A percentile compares a stretch with the other conserved stretches of the same genome.
Evolutionary conservation across 2,113 vertebrate species (phyloP).

Genomic region (Melospiza georgiana): DNA sequence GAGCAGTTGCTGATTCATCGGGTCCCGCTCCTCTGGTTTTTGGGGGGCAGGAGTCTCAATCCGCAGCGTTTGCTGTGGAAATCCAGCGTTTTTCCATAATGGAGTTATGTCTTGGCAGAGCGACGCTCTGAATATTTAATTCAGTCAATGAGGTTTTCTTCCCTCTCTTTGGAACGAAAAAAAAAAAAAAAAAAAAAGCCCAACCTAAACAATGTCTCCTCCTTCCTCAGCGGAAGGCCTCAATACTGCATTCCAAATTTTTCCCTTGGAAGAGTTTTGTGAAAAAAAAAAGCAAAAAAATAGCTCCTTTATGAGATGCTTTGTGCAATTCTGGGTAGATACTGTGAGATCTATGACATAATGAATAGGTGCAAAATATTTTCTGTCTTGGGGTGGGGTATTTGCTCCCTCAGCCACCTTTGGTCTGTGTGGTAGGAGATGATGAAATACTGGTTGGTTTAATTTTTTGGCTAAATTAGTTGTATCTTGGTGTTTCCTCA

Average conservation of each 20-base stretch:
- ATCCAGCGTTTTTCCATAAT: neutral
- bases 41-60: neutral
- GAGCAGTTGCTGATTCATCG: slow-evolving; percentile 49
- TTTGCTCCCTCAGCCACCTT: slow-evolving; percentile 30
- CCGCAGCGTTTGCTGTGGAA: neutral
- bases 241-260: neutral
- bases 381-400: slow-evolving; percentile 23
- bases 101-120: neutral
- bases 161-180: neutral
- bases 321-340: neutral
- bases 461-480: neutral
- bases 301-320: neutral
- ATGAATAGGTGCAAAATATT: neutral
- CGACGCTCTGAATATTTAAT: neutral
- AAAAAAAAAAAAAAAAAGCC: neutral
- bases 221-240: neutral
- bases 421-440: neutral
- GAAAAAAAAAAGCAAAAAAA: neutral
- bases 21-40: neutral
- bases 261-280: neutral
- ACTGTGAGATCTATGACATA: neutral
- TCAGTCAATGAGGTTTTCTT: neutral
- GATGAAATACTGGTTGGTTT: neutral
- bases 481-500: neutral
- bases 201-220: neutral